These are phyloP conservation scores for Tetramorium bicarinatum DNA, from an alignment of 2,888 invertebrate species.

Conservation along the genomic window DNA sequence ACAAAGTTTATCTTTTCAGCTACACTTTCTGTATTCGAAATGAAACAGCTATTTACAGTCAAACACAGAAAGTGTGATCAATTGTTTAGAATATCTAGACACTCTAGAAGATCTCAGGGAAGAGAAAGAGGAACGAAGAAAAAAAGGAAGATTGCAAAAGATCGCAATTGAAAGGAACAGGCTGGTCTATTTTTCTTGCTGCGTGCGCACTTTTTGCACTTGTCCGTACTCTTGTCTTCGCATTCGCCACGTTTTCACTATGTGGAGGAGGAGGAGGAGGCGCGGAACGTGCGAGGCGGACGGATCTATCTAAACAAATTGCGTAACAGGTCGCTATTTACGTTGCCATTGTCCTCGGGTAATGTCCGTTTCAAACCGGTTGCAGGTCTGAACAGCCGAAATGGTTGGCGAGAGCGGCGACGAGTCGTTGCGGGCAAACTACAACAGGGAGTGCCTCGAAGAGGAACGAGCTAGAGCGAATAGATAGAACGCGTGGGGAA, in stretches of 20 bases:
- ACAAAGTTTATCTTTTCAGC: not conserved
- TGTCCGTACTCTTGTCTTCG: not conserved
- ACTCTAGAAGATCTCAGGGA: too few relatives aligned
- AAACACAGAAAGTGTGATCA: too few relatives aligned
- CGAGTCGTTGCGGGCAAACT: not conserved
- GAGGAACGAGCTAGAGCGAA: not conserved
- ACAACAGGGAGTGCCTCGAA: not conserved
- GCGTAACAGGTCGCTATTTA: slow-evolving; percentile 39
- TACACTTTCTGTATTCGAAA: not conserved
- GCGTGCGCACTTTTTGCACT: not conserved
- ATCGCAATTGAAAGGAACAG: not conserved
- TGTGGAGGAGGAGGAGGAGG: not conserved
- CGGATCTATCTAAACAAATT: not conserved
- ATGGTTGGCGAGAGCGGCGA: not conserved
- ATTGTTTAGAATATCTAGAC: too few relatives aligned
- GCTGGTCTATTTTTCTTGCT: not conserved
- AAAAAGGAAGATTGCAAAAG: not conserved
- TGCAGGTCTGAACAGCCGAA: not conserved
- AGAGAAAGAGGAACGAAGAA: not conserved
- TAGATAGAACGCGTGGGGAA: not conserved
- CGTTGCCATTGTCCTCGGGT: slow-evolving; percentile 25
- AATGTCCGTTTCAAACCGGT: not conserved
- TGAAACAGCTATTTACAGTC: not conserved
- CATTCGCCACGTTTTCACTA: not conserved
- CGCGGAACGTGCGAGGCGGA: not conserved